Conservation (phyloP, 2,113 vertebrate species). For the Strix aluco region DNA sequence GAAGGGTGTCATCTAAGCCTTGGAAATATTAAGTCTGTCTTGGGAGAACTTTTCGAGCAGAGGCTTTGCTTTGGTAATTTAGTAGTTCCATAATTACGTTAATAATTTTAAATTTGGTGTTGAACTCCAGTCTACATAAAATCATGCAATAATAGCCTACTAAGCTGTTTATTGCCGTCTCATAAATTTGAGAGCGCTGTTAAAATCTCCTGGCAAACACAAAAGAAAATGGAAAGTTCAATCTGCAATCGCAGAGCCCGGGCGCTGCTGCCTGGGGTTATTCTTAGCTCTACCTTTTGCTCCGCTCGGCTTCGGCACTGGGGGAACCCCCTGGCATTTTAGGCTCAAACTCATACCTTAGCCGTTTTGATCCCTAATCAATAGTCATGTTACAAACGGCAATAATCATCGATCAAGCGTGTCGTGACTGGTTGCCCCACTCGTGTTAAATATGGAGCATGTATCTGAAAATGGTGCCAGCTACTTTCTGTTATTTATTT, state of each 20-base stretch:
- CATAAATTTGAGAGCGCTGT: constrained; percentile 30
- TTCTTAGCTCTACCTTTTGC: not conserved
- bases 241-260: not conserved
- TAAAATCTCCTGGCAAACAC: constrained; percentile 49
- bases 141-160: constrained; percentile 43
- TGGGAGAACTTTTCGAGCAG: constrained; percentile 42
- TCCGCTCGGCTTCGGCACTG: not conserved
- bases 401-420: constrained; percentile 35
- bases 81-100: constrained; percentile 19
- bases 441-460: constrained; percentile 43
- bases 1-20: constrained; percentile 23
- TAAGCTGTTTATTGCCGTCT: constrained; percentile 58
- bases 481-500: constrained; percentile 49
- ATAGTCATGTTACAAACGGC: constrained; percentile 16
- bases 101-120: constrained; percentile 66
- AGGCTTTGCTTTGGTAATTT: constrained; percentile 47
- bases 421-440: constrained; percentile 23
- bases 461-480: constrained; percentile 18
- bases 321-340: not conserved
- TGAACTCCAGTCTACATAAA: constrained; percentile 54
- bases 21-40: constrained; percentile 45
- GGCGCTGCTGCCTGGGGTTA: not conserved
- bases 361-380: constrained; percentile 32
- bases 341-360: not conserved
- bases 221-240: constrained; percentile 35